Evolutionary conservation across 2,797 vertebrate genomes (phyloP).

Genomic region (Hipposideros larvatus): DNA sequence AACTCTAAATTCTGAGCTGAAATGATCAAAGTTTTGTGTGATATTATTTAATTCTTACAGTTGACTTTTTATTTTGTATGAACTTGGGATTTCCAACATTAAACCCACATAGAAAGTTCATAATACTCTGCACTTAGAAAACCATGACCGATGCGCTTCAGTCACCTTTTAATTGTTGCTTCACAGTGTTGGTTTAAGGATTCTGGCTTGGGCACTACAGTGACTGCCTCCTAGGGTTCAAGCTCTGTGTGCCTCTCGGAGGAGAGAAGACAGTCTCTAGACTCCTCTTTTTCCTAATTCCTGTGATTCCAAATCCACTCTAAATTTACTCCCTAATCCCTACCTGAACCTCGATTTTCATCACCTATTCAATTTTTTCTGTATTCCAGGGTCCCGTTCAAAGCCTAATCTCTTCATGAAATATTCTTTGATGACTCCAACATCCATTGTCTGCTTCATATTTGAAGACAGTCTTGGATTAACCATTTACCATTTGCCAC

Average conservation of each 20-base stretch:
- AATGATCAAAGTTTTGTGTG: background rate
- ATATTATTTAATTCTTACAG: constrained; percentile 3
- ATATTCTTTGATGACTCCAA: background rate
- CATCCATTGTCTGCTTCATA: background rate
- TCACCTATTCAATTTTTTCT: background rate
- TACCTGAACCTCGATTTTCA: background rate
- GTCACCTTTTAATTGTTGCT: background rate
- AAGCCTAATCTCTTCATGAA: background rate
- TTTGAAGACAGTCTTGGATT: background rate
- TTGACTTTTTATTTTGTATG: background rate
- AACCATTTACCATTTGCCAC: background rate
- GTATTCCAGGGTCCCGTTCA: background rate
- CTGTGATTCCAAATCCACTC: background rate
- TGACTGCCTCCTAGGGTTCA: background rate
- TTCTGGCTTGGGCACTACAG: background rate
- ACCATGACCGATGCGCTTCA: too few relatives aligned
- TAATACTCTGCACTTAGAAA: background rate
- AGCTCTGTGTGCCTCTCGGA: background rate
- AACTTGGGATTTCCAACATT: background rate
- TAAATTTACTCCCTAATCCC: background rate
- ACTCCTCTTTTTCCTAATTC: background rate
- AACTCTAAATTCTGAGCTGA: background rate
- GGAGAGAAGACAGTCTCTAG: background rate
- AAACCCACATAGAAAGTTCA: background rate
- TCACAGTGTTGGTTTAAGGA: background rate